A percentile compares a stretch with the other conserved stretches of the same genome.
Conservation (phyloP, 2,797 vertebrate species). For the Epinephelus malabaricus region DNA sequence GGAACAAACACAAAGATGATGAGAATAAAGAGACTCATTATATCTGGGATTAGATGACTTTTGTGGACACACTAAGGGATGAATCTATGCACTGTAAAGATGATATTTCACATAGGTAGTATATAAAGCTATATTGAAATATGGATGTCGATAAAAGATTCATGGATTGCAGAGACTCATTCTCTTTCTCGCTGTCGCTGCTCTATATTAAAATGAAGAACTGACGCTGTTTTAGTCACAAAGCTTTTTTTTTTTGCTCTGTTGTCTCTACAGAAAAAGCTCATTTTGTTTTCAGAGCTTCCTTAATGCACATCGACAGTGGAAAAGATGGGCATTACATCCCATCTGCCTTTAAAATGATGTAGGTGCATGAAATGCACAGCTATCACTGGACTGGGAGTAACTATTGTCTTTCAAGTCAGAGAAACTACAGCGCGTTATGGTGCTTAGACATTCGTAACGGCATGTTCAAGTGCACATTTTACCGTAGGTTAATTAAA, state of each 20-base stretch:
- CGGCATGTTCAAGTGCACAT: conserved; percentile 21
- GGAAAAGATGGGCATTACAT: conserved; percentile 62
- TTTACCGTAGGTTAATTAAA: conserved; percentile 26
- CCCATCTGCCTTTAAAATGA: conserved; percentile 59
- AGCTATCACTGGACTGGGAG: conserved; percentile 44
- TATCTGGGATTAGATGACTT: conserved; percentile 81
- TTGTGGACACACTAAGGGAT: conserved; percentile 71
- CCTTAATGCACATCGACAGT: conserved; percentile 53
- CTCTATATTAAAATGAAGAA: conserved; percentile 63
- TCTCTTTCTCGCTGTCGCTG: conserved; percentile 40
- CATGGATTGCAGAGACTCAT: conserved; percentile 55
- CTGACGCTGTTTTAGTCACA: conserved; percentile 43
- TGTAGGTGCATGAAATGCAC: conserved; percentile 43
- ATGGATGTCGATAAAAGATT: conserved; percentile 75
- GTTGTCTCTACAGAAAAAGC: conserved; percentile 59
- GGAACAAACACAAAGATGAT: conserved; percentile 85
- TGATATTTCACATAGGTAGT: conserved; percentile 71
- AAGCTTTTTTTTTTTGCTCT: conserved; percentile 13
- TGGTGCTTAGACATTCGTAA: conserved; percentile 28
- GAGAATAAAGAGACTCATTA: conserved; percentile 83
- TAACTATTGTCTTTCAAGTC: conserved; percentile 58
- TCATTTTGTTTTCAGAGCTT: conserved; percentile 64
- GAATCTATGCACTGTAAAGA: conserved; percentile 74
- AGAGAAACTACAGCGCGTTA: conserved; percentile 17
- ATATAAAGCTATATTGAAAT: conserved; percentile 75